phyloP scores from a whole-genome alignment of 2,888 invertebrate species.

The Rhorus exstirpatorius region DNA sequence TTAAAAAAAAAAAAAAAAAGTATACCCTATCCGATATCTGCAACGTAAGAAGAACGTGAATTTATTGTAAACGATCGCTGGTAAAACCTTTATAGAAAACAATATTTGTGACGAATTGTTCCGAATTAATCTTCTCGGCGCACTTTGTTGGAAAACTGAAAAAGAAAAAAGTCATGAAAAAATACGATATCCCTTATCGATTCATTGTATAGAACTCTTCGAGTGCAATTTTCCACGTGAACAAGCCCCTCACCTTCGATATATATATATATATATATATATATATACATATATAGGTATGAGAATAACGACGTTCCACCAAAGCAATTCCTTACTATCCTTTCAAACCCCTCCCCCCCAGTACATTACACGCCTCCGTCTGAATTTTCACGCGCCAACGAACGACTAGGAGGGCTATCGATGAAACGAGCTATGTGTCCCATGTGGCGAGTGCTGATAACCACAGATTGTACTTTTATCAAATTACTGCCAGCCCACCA shows the following conservation, averaged over 20 bases:
- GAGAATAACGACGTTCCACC: conserved; percentile 45
- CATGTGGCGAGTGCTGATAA: conserved; percentile 84
- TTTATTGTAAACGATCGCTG: background rate
- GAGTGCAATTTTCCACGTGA: conserved; percentile 79
- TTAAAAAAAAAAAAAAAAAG: too few relatives aligned
- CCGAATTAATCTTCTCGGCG: conserved; percentile 32
- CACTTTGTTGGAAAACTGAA: background rate
- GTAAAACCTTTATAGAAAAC: background rate
- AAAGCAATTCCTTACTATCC: conserved; percentile 75
- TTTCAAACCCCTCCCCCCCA: conserved; percentile 71
- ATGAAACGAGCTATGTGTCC: conserved; percentile 72
- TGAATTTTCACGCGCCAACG: conserved; percentile 75
- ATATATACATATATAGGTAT: too few relatives aligned
- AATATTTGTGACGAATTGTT: conserved; percentile 22
- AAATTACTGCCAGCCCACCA: conserved; percentile 76
- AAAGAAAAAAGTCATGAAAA: conserved; percentile 15
- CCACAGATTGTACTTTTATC: conserved; percentile 83
- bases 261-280: too few relatives aligned
- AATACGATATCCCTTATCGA: conserved; percentile 19
- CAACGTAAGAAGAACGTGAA: background rate
- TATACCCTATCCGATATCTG: too few relatives aligned
- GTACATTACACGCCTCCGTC: conserved; percentile 61
- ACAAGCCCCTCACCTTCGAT: conserved; percentile 68
- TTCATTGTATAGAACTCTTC: conserved; percentile 39
- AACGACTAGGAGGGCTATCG: conserved; percentile 54